Evolutionary conservation across 2,888 invertebrate genomes (phyloP).

Genomic region (Galeopsomyia nigrocyanea): DNA sequence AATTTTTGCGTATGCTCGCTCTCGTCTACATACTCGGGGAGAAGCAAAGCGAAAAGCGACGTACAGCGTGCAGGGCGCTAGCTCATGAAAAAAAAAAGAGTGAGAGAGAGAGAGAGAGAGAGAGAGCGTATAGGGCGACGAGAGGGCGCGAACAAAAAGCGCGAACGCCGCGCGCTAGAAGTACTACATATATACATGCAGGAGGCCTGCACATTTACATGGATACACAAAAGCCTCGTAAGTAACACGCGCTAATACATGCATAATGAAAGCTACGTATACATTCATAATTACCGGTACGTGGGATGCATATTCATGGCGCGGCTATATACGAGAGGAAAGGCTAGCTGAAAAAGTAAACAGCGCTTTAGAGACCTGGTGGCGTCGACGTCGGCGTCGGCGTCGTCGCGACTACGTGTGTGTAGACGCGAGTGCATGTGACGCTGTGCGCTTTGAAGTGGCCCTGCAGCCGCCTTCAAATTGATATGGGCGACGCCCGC

Average conservation of each 20-base stretch:
- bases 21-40: not conserved
- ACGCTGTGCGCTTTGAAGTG: slow-evolving; percentile 21
- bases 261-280: slow-evolving; percentile 51
- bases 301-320: slow-evolving; percentile 53
- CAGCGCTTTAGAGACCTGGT: not conserved
- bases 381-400: too few relatives aligned
- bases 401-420: not conserved
- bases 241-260: slow-evolving; percentile 52
- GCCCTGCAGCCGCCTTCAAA: slow-evolving; percentile 18
- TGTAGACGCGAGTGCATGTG: not conserved
- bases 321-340: not conserved
- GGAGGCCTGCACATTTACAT: slow-evolving; percentile 50
- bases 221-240: slow-evolving; percentile 51
- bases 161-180: too few relatives aligned
- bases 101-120: slow-evolving; percentile 10
- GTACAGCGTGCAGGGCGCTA: not conserved
- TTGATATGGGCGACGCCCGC: slow-evolving; percentile 17
- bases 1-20: slow-evolving; percentile 4
- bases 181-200: not conserved
- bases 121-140: slow-evolving; percentile 22
- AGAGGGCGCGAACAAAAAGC: slow-evolving; percentile 1
- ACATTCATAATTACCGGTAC: slow-evolving; percentile 54
- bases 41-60: not conserved
- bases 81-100: not conserved
- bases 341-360: slow-evolving; percentile 40